Conservation (phyloP, 2,113 vertebrate genomes). For the Petaurus breviceps region DNA sequence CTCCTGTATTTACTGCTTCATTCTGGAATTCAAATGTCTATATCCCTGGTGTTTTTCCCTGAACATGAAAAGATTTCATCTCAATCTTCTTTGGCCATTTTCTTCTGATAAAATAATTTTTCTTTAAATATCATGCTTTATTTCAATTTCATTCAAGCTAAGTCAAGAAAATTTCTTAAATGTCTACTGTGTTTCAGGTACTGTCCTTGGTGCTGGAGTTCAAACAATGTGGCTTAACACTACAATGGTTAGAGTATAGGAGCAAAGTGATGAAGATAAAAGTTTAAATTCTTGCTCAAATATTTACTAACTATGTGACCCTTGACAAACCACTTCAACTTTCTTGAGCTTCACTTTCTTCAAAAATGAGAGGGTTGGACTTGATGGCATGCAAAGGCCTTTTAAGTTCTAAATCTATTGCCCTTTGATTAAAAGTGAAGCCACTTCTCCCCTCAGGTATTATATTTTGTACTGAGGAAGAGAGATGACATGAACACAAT, state of each 20-base stretch:
- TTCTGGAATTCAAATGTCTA: neutral
- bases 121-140: neutral
- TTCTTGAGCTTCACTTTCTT: neutral
- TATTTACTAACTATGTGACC: neutral
- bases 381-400: neutral
- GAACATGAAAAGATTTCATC: neutral
- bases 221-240: neutral
- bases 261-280: neutral
- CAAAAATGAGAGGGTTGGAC: neutral
- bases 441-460: neutral
- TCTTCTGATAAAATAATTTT: neutral
- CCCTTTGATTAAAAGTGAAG: neutral
- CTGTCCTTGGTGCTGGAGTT: neutral
- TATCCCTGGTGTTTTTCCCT: neutral
- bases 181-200: neutral
- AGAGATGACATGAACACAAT: neutral
- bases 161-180: neutral
- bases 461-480: neutral
- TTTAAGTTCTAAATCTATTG: neutral
- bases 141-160: neutral
- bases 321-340: neutral
- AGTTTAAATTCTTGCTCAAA: neutral
- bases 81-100: neutral
- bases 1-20: neutral
- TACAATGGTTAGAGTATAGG: neutral